Evolutionary conservation across 2,113 vertebrate species (phyloP), one percentile per base, ranked within the genome.

Genomic region (Cryptoleucopteryx plumbea): DNA sequence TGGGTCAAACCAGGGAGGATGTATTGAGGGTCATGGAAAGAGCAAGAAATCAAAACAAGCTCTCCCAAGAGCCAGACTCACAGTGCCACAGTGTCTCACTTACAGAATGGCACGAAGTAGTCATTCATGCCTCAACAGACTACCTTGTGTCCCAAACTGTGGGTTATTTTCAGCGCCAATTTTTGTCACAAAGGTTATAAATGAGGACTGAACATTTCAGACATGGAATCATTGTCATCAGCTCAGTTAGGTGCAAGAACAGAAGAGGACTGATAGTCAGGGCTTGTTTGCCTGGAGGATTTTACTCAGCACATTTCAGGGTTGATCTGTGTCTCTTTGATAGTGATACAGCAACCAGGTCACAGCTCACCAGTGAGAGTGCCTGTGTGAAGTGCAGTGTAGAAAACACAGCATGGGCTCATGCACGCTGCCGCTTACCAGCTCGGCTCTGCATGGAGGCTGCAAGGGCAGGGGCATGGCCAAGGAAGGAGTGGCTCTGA

Each of bases 341-440:
- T 19, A 45, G 32, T 20, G 42, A 66, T 10, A 21, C 1, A 43
- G 43, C 55, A 59, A 27, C 12, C 47, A 40, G 38, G n/a, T 67
- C 52, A 61, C 58, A 72, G 63, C 50, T 58, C 61, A 70, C 34
- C 21, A 26, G 15, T 19, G 55, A 43, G 21, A 3, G 13, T 27
- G 31, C 43, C 66, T n/a, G 7, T 63, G 31, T 34, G 55, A 90
- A 50, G 31, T 19, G 7, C 67, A 32, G 16, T 3, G 22, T 16
- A 18, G 53, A 78, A 73, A 83, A 47, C 40, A 61, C n/a, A 62
- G 58, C 8, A 13, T 7, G 5, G 47, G 53, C 16, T 77, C 27
- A 27, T 8, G n/a, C 40, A 29, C 0, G 1, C 40, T 82, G 75
- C 20, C 1, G 2, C 11, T 34, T 58, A 53, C 31, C 19, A 55